phyloP scores from a whole-genome alignment of 2,888 invertebrate genomes.

The Polydesmus complanatus region DNA sequence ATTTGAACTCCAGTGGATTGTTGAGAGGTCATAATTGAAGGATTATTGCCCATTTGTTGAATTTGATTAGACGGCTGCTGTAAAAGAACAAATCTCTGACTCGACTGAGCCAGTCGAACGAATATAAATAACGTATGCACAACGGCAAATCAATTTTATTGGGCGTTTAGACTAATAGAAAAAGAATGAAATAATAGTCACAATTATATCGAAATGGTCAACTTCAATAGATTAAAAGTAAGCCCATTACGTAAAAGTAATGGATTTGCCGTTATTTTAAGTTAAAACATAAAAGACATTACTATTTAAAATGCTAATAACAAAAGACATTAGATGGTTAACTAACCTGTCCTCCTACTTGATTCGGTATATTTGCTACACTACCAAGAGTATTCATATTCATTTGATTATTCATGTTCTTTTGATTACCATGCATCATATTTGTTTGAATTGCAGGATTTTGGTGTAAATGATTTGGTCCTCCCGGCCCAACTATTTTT shows the following conservation, averaged over 20 bases:
- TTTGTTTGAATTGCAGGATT: neutral
- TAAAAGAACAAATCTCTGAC: conserved; percentile 6
- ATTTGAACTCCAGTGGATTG: conserved; percentile 8
- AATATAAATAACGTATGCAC: neutral
- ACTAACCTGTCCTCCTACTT: conserved; percentile 9
- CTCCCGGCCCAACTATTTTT: conserved; percentile 1
- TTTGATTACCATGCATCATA: neutral
- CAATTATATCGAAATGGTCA: too few relatives aligned
- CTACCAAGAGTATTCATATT: conserved; percentile 1
- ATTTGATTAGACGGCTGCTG: conserved; percentile 1
- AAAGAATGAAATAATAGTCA: too few relatives aligned
- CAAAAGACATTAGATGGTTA: neutral
- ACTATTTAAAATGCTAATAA: neutral
- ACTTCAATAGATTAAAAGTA: too few relatives aligned
- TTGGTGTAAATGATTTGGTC: conserved; percentile 3
- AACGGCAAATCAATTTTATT: too few relatives aligned
- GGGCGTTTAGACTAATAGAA: too few relatives aligned
- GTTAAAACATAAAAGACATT: too few relatives aligned
- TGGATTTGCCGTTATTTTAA: too few relatives aligned
- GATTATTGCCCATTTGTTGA: conserved; percentile 6
- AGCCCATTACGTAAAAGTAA: too few relatives aligned
- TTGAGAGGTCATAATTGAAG: conserved; percentile 7
- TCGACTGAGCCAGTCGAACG: neutral
- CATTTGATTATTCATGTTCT: neutral
- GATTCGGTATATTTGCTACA: conserved; percentile 1